Evolutionary conservation across 2,113 vertebrate genomes (phyloP).

Genomic region (Syrrhaptes paradoxus): DNA sequence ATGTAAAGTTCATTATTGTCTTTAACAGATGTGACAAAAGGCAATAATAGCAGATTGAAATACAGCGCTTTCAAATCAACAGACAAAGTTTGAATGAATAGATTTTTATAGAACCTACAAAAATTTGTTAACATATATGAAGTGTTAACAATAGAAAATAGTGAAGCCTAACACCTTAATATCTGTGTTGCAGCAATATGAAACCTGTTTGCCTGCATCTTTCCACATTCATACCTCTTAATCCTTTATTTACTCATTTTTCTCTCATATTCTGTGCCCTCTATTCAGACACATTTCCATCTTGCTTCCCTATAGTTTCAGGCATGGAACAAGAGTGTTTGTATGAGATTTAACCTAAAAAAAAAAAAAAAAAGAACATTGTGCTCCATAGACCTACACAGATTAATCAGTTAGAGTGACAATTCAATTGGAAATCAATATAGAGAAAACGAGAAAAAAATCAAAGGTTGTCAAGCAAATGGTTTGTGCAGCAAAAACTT

Average conservation of each 20-base stretch:
- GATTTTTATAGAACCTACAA: rapidly evolving
- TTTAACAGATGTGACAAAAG: neutral
- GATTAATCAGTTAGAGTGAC: constrained; percentile 62
- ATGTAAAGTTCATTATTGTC: neutral
- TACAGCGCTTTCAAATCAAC: neutral
- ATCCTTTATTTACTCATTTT: neutral
- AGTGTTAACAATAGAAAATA: neutral
- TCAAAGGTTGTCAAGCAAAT: constrained; percentile 55
- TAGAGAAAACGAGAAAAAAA: constrained; percentile 43
- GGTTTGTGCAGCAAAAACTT: neutral
- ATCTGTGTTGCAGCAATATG: neutral
- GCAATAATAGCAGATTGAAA: neutral
- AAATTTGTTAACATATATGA: neutral
- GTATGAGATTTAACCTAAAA: neutral
- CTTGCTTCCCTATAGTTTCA: neutral
- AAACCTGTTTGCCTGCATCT: neutral
- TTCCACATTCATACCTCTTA: neutral
- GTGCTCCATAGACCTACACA: neutral
- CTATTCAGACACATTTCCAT: neutral
- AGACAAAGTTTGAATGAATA: neutral
- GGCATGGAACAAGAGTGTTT: neutral
- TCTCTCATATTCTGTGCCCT: neutral
- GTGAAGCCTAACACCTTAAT: neutral
- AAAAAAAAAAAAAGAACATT: neutral
- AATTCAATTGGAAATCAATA: constrained; percentile 63